These are phyloP conservation scores for Sarcophilus harrisii DNA, from an alignment of 2,797 vertebrate species.

Conservation along the genomic window DNA sequence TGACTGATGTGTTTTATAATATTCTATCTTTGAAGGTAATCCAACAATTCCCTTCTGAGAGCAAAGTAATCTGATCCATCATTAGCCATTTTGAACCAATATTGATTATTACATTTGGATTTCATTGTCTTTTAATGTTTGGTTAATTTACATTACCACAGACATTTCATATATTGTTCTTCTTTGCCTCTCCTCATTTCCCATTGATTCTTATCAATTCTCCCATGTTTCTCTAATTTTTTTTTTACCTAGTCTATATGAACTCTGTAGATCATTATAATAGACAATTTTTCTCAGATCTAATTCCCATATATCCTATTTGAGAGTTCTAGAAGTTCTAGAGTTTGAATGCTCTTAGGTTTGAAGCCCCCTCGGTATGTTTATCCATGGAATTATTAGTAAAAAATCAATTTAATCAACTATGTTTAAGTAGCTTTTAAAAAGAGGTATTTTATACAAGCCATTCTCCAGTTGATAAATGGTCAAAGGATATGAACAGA, in stretches of 20 bases:
- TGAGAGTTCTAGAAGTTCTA: not conserved
- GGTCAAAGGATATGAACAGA: too few relatives aligned
- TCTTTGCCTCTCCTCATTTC: not conserved
- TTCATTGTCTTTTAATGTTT: not conserved
- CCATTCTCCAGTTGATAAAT: too few relatives aligned
- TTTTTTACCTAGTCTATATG: not conserved
- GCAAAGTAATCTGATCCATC: not conserved
- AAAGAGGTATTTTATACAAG: not conserved
- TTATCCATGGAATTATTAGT: not conserved
- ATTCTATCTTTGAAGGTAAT: not conserved
- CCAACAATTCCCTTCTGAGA: not conserved
- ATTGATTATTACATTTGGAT: not conserved
- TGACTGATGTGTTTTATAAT: too few relatives aligned
- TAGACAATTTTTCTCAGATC: not conserved
- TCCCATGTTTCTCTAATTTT: not conserved
- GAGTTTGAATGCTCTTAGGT: not conserved
- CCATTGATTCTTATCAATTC: not conserved
- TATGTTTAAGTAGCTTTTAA: not conserved
- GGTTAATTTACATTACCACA: not conserved
- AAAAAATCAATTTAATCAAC: not conserved
- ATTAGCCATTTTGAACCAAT: not conserved
- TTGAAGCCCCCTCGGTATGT: not conserved
- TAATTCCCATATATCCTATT: not conserved
- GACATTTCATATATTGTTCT: not conserved
- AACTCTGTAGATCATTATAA: not conserved